Base-by-base conservation (phyloP, 2,113 vertebrate species). In the Chaetura pelagica region DNA sequence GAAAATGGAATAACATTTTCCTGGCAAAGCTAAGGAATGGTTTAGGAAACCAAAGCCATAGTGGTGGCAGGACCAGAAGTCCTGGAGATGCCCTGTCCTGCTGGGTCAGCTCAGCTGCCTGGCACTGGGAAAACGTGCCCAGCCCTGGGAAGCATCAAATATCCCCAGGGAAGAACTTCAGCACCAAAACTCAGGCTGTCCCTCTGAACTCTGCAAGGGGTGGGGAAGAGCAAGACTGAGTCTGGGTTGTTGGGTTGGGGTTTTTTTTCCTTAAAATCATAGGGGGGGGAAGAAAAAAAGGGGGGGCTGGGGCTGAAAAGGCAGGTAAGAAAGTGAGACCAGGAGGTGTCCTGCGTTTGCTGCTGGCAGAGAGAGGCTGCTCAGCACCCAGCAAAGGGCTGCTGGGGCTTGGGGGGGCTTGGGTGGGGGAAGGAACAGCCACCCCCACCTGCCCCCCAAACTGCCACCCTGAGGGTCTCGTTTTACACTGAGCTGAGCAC, bases 21-120 rank as follows among this genome's bases (percentile, higher is more conserved):
- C 91, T 88, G 85, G 93, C 88, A 68, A 52, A 0, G 4, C 58
- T 2, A 2, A 18, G 42, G 61, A 76, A 35, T 2, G 19, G 54
- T 69, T 84, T 64, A 51, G 90, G 90, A 90, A 96, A 77, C 21
- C 72, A 54, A 88, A 55, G 30, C 21, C 18, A 38, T 5, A 7
- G 35, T 51, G 72, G 52, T 2, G 30, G 68, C 8, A 6, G 42
- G 21, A 57, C 73, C 86, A 82, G n/a, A 29, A 93, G 58, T 19
- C 49, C 64, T 5, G 6, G 40, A 0, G 1, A 46, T 94, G 75
- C 32, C 32, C 51, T 2, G 1, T 0, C 1, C 22, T 51, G 51
- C 63, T 16, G 4, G 71, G 24, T 14, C 85, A 71, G 66, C 57
- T 69, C 24, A 9, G 10, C 32, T 2, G 6, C 51, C 9, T 3